phyloP scores from a whole-genome alignment of 1,140 invertebrate genomes.

The Bombus cullumanus region DNA sequence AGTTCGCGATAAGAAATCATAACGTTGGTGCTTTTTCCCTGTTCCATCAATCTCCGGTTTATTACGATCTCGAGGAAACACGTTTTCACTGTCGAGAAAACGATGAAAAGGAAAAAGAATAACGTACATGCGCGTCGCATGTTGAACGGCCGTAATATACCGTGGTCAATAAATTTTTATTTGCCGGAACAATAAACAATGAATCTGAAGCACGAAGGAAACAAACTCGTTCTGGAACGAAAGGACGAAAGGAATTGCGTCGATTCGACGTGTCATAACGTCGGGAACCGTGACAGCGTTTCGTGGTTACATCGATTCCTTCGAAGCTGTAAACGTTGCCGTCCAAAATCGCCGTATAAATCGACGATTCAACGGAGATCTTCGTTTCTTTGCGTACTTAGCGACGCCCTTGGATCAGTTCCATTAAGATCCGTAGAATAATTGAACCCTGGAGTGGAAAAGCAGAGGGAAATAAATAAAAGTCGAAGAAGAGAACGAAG shows the following conservation, averaged over 20 bases:
- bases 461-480: not conserved
- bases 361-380: not conserved
- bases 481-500: not conserved
- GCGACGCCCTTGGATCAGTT: not conserved
- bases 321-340: not conserved
- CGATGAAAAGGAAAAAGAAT: not conserved
- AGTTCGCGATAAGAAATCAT: conserved; percentile 3
- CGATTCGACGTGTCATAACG: not conserved
- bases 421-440: no score
- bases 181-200: not conserved
- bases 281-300: no score
- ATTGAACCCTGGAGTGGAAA: not conserved
- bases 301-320: not conserved
- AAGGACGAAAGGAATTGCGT: conserved; percentile 6
- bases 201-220: not conserved
- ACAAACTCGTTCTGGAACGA: not conserved
- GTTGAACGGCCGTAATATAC: not conserved
- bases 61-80: not conserved
- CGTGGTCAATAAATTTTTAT: conserved; percentile 2
- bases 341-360: not conserved
- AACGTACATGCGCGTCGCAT: not conserved
- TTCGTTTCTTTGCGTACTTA: no score
- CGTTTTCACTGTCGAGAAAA: not conserved
- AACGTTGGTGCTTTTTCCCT: not conserved
- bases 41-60: not conserved